phyloP scores from a whole-genome alignment of 1,140 invertebrate genomes.

The Hormaphis cornu region DNA sequence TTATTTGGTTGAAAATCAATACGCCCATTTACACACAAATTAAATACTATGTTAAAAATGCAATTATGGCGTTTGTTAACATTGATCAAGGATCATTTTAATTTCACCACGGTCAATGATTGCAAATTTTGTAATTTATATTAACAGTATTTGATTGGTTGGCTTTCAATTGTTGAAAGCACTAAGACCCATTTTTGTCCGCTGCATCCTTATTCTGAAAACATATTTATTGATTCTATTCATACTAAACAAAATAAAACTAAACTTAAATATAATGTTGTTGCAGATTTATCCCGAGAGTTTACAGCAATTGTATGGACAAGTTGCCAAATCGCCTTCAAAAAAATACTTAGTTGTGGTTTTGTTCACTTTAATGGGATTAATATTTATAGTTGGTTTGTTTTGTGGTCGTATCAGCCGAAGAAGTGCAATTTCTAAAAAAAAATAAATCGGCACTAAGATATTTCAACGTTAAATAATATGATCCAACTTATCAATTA shows the following conservation, averaged over 20 bases:
- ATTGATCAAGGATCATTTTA: no score
- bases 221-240: no score
- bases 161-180: no score
- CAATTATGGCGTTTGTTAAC: no score
- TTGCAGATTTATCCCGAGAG: conserved; percentile 47
- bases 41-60: no score
- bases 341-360: conserved; percentile 68
- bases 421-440: conserved; percentile 40
- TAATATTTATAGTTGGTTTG: conserved; percentile 70
- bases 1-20: no score
- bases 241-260: background rate
- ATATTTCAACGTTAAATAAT: background rate
- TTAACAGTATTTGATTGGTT: no score
- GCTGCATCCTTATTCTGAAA: no score
- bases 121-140: no score
- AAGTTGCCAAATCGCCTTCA: conserved; percentile 60
- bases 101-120: no score
- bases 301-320: conserved; percentile 58
- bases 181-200: no score
- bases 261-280: background rate
- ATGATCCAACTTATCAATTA: background rate
- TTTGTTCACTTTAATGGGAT: conserved; percentile 56
- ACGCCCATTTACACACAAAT: no score
- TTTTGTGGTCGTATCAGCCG: conserved; percentile 71
- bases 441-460: conserved; percentile 31